Evolutionary conservation across 2,797 vertebrate species (phyloP).

Genomic region (Acropternis orthonyx): DNA sequence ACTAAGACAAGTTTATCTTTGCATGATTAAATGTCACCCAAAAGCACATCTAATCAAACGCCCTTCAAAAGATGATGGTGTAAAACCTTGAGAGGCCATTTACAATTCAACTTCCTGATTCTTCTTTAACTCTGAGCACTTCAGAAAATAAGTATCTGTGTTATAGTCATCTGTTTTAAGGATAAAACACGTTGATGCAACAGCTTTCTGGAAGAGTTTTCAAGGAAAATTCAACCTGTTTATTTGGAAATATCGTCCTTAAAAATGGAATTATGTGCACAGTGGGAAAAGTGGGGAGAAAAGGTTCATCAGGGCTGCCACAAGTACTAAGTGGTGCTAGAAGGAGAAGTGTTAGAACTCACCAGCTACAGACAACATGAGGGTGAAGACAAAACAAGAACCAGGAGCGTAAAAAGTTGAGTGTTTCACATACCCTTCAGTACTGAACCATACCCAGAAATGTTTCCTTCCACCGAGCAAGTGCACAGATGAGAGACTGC

Average conservation of each 20-base stretch:
- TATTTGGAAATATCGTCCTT: neutral
- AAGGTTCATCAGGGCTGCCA: neutral
- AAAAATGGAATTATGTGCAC: neutral
- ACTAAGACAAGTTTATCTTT: slow-evolving; percentile 58
- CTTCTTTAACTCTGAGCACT: slow-evolving; percentile 38
- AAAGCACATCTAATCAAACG: slow-evolving; percentile 66
- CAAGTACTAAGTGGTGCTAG: neutral
- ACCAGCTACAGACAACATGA: neutral
- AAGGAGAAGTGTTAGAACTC: neutral
- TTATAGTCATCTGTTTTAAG: slow-evolving; percentile 41
- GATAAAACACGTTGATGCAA: slow-evolving; percentile 24
- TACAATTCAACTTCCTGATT: slow-evolving; percentile 44
- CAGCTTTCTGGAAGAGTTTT: slow-evolving; percentile 14
- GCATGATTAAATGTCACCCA: slow-evolving; percentile 67
- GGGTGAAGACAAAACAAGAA: neutral
- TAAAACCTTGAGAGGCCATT: slow-evolving; percentile 58
- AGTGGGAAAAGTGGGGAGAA: neutral
- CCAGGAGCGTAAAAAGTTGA: neutral
- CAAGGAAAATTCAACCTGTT: slow-evolving; percentile 26
- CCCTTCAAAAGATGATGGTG: slow-evolving; percentile 38
- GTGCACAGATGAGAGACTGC: neutral
- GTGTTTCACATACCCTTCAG: neutral
- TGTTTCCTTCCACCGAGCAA: neutral
- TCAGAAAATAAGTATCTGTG: slow-evolving; percentile 49
- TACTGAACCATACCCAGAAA: neutral